Base-by-base conservation (phyloP, 1,140 invertebrate species). In the Ephestia elutella region DNA sequence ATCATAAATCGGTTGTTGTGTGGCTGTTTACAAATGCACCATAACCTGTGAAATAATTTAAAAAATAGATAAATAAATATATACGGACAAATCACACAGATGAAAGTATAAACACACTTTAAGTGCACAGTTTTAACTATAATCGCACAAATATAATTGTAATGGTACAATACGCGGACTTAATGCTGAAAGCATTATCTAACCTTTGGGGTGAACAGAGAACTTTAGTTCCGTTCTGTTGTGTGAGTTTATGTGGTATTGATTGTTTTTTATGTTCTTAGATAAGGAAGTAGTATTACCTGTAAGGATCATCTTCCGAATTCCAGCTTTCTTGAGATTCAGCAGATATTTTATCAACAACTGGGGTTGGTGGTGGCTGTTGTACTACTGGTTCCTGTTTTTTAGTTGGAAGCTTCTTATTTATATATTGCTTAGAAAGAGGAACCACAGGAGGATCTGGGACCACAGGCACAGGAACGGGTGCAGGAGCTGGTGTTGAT, bases 1-100 rank as follows among this genome's bases (percentile, higher is more conserved):
- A 99, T 99, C 98, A 99, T 99, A 82, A 99, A 99, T 28, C 96
- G 92, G 88, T 98, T 97, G 73, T 97, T 97, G 81, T 99, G 96
- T 0, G 97, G 97, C 74, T 97, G 95, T 71, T 95, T 93, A 80
- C 97, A 99, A 73, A 98, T 95, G 84, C 97, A 99, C 96, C 97
- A 99, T 19, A 98, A 89, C 70, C 89, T 90, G 59, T 13, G 65
- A 76, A 62, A 60, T 59, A 32, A 54, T 30, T 1, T 56, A 57
- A 30, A 8, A 28, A 11, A 5, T 32, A 5, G 8, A 32, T 32
- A 10, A 32, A 32, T 32, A 11, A 1, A 32, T 10, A 4, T 32
- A 10, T 10, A 1, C 9, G 1, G 3, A 10, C 30, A 10, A 5
- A 11, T 25, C 7, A 3, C 21, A 25, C n/a, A 25, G 21, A 25